These are phyloP conservation scores for Hemitrygon akajei DNA, from an alignment of 2,797 vertebrate species.

Conservation along the genomic window DNA sequence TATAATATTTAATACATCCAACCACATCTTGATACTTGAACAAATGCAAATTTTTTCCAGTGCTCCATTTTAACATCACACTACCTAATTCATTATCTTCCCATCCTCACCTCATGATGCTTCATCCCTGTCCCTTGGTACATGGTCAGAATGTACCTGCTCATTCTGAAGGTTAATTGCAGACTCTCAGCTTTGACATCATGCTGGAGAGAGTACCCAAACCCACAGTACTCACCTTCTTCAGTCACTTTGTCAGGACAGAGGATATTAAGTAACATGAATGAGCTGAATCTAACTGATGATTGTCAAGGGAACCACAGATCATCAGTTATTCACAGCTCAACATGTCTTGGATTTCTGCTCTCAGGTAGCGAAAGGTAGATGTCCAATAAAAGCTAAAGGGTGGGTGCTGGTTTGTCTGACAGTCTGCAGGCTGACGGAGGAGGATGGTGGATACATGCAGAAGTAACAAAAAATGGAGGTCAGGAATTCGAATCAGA, in stretches of 20 bases:
- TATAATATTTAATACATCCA: neutral
- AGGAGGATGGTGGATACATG: too few relatives aligned
- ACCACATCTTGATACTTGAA: neutral
- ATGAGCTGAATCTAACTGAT: neutral
- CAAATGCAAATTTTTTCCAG: neutral
- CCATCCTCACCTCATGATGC: neutral
- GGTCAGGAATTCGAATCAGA: too few relatives aligned
- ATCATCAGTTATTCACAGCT: neutral
- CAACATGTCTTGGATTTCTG: too few relatives aligned
- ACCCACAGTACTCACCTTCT: neutral
- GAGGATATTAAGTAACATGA: neutral
- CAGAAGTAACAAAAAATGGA: too few relatives aligned
- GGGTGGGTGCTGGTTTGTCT: too few relatives aligned
- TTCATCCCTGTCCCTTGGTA: neutral
- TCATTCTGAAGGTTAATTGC: neutral
- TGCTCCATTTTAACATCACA: neutral
- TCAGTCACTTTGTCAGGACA: neutral
- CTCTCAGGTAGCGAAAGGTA: too few relatives aligned
- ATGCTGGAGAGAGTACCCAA: neutral
- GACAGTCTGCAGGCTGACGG: too few relatives aligned
- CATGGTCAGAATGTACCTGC: neutral
- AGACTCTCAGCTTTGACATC: neutral
- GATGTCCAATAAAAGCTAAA: too few relatives aligned
- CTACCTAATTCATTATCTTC: neutral
- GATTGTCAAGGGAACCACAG: neutral